Evolutionary conservation across 2,888 invertebrate species (phyloP), one percentile per base, ranked within the genome.

Genomic region (Diaperis boleti): DNA sequence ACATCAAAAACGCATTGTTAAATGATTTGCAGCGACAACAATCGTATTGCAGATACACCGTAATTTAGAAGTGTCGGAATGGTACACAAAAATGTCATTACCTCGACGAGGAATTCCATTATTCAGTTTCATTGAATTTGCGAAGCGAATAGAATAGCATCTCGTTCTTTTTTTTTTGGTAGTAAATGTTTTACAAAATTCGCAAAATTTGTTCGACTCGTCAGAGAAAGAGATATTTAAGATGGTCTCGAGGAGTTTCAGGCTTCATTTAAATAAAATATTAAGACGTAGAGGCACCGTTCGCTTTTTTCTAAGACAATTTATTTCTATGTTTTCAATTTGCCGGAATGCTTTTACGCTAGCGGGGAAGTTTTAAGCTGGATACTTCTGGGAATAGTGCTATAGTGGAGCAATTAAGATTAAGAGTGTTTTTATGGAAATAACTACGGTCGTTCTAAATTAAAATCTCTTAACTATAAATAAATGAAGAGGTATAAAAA

Each of bases 91-190:
- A 33, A 33, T 33, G 33, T 33, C 33, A 33, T 33, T 33, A 33
- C 11, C 33, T n/a, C 33, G 33, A 33, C 39, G 39, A 13, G 39
- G 39, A 39, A 39, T 17, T 39, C 39, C 15, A 39, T 15, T 39
- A 39, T 39, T 39, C 8, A 13, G 15, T 39, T 39, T 33, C 33
- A 39, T 39, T 39, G 15, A 39, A 39, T 17, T 15, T 15, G 17
- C 39, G n/a, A 6, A 15, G 39, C 10, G 39, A 39, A 33, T 33
- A 33, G 13, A 33, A 13, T n/a, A 11, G 5, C 11, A 33, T 33
- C 33, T 33, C 7, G 22, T 22, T 22, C 22, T 22, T 22, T 2
- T 26, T 33, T 33, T 33, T n/a, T 13, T 2, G 13, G 13, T 1
- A 33, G 33, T 2, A 33, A 33, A 33, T 11, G 31, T 31, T n/a